Percentiles rank a stretch among this genome's conserved stretches.
Evolutionary conservation across 2,797 vertebrate genomes (phyloP).

Genomic region (Heteromormyrus szaboi): DNA sequence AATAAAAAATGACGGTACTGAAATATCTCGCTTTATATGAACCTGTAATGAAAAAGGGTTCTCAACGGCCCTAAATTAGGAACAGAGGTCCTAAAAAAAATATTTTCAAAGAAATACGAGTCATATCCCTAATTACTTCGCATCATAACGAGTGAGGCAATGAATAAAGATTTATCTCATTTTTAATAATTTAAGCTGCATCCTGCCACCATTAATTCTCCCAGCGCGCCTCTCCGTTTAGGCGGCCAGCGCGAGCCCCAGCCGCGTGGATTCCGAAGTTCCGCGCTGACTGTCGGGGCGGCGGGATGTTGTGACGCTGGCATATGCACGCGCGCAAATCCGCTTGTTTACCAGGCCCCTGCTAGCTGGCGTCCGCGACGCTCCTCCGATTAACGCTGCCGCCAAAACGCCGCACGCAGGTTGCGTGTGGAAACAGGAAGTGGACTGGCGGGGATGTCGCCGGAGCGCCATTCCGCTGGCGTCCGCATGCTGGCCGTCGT

Average conservation of each 20-base stretch:
- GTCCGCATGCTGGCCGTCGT: not conserved
- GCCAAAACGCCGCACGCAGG: not conserved
- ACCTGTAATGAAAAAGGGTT: not conserved
- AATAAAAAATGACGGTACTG: not conserved
- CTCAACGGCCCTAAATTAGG: not conserved
- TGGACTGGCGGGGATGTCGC: not conserved
- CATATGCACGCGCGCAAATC: not conserved
- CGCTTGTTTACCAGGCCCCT: not conserved
- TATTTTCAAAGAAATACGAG: not conserved
- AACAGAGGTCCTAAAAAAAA: not conserved
- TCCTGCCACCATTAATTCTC: not conserved
- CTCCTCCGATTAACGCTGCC: not conserved
- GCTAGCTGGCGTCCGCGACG: not conserved
- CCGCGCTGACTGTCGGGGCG: not conserved
- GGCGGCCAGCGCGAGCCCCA: not conserved
- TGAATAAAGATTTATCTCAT: not conserved
- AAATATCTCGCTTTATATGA: not conserved
- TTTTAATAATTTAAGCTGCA: not conserved
- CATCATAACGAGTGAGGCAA: not conserved
- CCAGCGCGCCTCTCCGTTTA: not conserved
- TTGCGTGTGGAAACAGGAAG: not conserved
- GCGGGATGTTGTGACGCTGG: not conserved
- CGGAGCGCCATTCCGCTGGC: not conserved
- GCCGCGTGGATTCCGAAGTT: not conserved
- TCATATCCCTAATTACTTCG: not conserved